Base-by-base conservation (phyloP, 2,888 invertebrate genomes). In the Geophilus truncorum region DNA sequence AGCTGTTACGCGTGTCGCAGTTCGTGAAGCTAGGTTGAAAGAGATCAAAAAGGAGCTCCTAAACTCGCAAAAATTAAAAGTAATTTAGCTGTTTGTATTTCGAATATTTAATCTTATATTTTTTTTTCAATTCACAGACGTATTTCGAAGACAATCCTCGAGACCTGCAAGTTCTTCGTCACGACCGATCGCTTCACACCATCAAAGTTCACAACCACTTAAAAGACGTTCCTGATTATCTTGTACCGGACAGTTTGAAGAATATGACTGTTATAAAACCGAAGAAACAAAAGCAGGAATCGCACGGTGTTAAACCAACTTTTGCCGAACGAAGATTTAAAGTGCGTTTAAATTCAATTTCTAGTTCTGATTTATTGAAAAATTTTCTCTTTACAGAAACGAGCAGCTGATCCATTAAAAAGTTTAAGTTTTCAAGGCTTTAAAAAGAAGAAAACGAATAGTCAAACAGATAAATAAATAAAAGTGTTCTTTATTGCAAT, bases 11-110 rank as follows among this genome's bases (percentile, higher is more conserved):
- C 91, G 93, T 85, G 93, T 96, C 82, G 97, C 97, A 0, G 93
- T 99, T 1, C 90, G 96, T 77, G 97, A 98, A 87, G 97, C 98
- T 0, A 90, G 98, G 25, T 89, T 98, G 78, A 96, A 95, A 86
- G 99, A 99, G 90, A 98, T 99, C 84, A 95, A 95, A 87, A 91
- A 91, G 81, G 98, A 99, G 89, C 92, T 98, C 81, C 90, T 98
- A 82, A 96, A 94, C 87, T 96, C 96, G 82, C 91, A 94, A 86
- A 96, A 95, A 87, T 88, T 98, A 25, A 96, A 96, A 89, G 92
- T 92, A 85, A 82, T 9, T n/a, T n/a, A n/a, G n/a, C n/a, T n/a
- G n/a, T n/a, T n/a, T n/a, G n/a, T n/a, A n/a, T n/a, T n/a, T n/a
- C n/a, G n/a, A n/a, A n/a, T n/a, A n/a, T n/a, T n/a, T n/a, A n/a